These are phyloP conservation scores for Esox masquinongy DNA, from an alignment of 2,797 vertebrate species.

Conservation along the genomic window DNA sequence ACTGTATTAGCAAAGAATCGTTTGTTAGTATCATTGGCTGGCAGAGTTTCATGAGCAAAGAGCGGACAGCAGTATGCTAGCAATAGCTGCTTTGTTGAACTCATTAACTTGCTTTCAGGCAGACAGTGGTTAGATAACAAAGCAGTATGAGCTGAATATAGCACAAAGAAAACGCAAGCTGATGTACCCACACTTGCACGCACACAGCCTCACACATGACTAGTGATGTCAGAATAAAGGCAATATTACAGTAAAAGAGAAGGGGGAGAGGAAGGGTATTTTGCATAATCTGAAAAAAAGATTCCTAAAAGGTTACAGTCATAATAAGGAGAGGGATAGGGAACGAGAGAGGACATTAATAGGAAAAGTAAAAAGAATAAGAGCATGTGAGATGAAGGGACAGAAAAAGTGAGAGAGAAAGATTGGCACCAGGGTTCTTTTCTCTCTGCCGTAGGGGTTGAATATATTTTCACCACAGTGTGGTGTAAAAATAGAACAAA, in stretches of 20 bases:
- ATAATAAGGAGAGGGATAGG: background rate
- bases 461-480: conserved; percentile 18
- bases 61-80: no score
- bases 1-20: no score
- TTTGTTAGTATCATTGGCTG: no score
- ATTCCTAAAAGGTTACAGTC: conserved; percentile 39
- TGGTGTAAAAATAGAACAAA: no score
- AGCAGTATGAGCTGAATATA: conserved; percentile 42
- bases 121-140: conserved; percentile 51
- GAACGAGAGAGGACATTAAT: background rate
- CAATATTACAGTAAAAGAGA: no score
- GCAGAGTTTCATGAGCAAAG: no score
- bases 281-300: conserved; percentile 58
- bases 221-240: background rate
- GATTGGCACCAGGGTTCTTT: conserved; percentile 50
- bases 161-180: background rate
- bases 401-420: conserved; percentile 20
- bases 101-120: no score
- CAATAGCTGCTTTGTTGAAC: no score
- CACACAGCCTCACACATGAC: conserved; percentile 16
- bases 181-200: background rate
- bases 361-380: conserved; percentile 37
- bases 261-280: conserved; percentile 18
- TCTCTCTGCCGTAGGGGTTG: conserved; percentile 33
- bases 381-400: conserved; percentile 21